Evolutionary conservation across 2,113 vertebrate genomes (phyloP).

Genomic region (Crotalus tigris): DNA sequence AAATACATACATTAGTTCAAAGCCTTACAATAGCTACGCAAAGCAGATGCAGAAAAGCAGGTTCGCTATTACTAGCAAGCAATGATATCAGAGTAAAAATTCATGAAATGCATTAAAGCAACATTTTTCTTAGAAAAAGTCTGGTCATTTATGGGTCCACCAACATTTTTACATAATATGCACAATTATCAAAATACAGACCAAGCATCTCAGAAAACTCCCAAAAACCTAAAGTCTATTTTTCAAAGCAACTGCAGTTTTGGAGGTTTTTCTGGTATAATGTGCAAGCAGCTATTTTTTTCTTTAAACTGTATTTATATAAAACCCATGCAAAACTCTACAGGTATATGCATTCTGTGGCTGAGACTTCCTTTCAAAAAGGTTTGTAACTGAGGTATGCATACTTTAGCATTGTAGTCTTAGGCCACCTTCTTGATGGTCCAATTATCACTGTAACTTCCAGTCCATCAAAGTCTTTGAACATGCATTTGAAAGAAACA

Average conservation of each 20-base stretch:
- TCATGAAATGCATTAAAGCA: constrained; percentile 99
- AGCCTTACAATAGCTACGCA: constrained; percentile 99
- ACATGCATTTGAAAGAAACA: constrained; percentile 90
- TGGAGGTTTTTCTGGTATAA: constrained; percentile 99
- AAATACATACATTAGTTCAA: constrained; percentile 99
- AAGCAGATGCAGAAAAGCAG: constrained; percentile 99
- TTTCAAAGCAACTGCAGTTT: constrained; percentile 99
- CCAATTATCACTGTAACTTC: constrained; percentile 83
- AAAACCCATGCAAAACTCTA: constrained; percentile 99
- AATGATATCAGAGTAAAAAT: constrained; percentile 99
- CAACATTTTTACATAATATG: constrained; percentile 99
- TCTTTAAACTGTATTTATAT: constrained; percentile 98
- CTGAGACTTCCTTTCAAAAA: constrained; percentile 96
- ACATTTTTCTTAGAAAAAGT: constrained; percentile 99
- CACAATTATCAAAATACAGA: constrained; percentile 99
- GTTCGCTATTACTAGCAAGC: constrained; percentile 99
- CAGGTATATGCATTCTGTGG: constrained; percentile 99
- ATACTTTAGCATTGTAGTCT: constrained; percentile 93
- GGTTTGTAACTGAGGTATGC: constrained; percentile 99
- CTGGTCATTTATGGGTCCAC: constrained; percentile 99
- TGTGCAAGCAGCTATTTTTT: constrained; percentile 99
- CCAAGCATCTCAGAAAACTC: constrained; percentile 99
- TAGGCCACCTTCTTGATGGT: constrained; percentile 89
- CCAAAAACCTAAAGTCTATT: constrained; percentile 99
- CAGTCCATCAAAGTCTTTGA: constrained; percentile 92